Evolutionary conservation across 2,888 invertebrate species (phyloP).

Genomic region (Lithodes maja): DNA sequence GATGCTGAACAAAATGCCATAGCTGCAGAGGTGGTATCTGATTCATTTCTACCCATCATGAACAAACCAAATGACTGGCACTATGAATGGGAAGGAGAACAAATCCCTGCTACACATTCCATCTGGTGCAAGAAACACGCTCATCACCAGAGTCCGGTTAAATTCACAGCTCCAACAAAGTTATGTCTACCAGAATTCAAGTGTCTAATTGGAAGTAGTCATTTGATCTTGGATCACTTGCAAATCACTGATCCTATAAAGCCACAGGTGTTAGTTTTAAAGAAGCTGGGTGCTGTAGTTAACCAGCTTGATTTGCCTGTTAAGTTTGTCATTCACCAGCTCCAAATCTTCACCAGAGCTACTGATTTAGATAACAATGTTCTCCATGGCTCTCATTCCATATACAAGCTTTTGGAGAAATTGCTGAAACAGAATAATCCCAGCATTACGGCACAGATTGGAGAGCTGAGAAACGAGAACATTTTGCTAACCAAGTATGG

Average conservation of each 20-base stretch:
- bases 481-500: slow-evolving; percentile 30
- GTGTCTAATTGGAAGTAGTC: slow-evolving; percentile 29
- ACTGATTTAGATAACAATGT: background rate
- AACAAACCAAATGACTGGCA: slow-evolving; percentile 31
- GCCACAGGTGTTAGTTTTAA: background rate
- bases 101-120: background rate
- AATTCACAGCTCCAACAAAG: slow-evolving; percentile 11
- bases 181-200: slow-evolving; percentile 20
- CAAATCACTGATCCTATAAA: too few relatives aligned
- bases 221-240: background rate
- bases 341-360: background rate
- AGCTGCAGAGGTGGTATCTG: background rate
- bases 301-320: background rate
- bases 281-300: slow-evolving; percentile 23
- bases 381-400: background rate
- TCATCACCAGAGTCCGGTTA: too few relatives aligned
- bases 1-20: background rate
- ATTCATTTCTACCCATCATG: slow-evolving; percentile 50
- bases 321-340: slow-evolving; percentile 28
- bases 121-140: background rate
- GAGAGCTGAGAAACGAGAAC: slow-evolving; percentile 13
- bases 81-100: slow-evolving; percentile 27
- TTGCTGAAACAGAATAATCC: background rate
- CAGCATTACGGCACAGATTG: background rate
- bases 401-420: slow-evolving; percentile 40